phyloP scores from a whole-genome alignment of 2,113 vertebrate genomes.

The Vulpes vulpes region DNA sequence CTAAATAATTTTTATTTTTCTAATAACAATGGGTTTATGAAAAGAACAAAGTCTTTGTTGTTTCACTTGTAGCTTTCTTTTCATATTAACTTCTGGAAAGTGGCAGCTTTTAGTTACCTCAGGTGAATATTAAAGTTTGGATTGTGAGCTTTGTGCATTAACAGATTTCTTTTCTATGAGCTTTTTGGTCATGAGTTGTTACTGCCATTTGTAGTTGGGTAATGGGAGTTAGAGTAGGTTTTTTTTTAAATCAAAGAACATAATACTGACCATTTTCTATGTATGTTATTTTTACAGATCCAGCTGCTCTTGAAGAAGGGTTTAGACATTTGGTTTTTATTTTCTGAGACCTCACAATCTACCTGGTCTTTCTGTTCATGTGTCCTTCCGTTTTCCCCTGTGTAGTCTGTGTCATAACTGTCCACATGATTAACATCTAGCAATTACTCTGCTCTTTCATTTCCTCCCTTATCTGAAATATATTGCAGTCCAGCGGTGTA shows the following conservation, averaged over 20 bases:
- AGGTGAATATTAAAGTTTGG: neutral
- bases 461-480: neutral
- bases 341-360: neutral
- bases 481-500: neutral
- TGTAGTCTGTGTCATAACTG: neutral
- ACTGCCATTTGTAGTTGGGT: neutral
- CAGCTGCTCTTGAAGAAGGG: neutral
- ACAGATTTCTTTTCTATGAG: neutral
- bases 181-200: neutral
- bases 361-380: neutral
- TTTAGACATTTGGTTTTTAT: neutral
- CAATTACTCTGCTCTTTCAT: neutral
- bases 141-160: neutral
- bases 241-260: conserved; percentile 32
- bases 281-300: neutral
- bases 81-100: conserved; percentile 41
- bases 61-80: conserved; percentile 9
- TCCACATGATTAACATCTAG: neutral
- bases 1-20: conserved; percentile 46
- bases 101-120: neutral
- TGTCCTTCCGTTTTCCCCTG: neutral
- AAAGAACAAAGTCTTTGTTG: neutral
- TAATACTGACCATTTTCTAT: neutral
- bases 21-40: neutral
- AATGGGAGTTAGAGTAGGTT: neutral